A percentile compares a stretch with the other conserved stretches of the same genome.
Evolutionary conservation across 2,797 vertebrate species (phyloP).

Genomic region (Artibeus lituratus): DNA sequence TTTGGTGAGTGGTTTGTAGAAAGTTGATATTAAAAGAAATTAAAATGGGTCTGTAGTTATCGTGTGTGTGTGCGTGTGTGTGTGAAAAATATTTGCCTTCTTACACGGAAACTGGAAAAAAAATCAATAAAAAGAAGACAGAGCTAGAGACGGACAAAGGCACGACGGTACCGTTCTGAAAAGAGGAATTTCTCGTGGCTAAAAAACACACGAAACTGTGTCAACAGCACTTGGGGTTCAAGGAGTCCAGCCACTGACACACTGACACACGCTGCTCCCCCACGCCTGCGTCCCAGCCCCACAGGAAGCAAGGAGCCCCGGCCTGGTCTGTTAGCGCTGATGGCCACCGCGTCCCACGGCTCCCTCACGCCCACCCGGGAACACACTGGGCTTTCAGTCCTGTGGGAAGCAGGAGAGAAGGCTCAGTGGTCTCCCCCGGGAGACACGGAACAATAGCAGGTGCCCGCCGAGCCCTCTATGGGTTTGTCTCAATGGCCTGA

Average conservation of each 20-base stretch:
- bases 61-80: background rate
- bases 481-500: background rate
- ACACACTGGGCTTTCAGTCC: background rate
- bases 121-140: background rate
- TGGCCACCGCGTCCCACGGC: background rate
- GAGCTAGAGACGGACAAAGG: background rate
- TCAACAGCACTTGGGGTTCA: background rate
- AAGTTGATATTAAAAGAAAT: background rate
- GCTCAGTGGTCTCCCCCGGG: background rate
- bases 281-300: background rate
- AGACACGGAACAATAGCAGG: too few species aligned
- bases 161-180: background rate
- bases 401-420: background rate
- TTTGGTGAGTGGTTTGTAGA: background rate
- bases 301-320: background rate
- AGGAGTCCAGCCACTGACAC: background rate
- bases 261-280: background rate
- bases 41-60: background rate
- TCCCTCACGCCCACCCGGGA: background rate
- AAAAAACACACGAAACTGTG: background rate
- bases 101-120: background rate
- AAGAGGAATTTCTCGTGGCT: background rate
- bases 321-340: background rate
- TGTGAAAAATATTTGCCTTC: background rate
- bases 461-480: background rate